phyloP scores from a whole-genome alignment of 2,797 vertebrate genomes.

The Huso huso region DNA sequence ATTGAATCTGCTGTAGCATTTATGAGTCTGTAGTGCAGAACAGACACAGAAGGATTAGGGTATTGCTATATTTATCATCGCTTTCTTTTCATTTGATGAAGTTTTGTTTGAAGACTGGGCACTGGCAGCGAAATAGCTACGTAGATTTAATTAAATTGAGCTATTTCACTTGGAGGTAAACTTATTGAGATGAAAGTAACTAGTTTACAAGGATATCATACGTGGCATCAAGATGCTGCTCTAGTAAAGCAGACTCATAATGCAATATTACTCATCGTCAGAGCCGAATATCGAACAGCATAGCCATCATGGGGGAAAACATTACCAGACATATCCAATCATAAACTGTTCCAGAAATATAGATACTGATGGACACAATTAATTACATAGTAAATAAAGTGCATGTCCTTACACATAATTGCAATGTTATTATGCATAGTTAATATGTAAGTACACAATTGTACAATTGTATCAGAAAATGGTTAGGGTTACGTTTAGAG shows the following conservation, averaged over 20 bases:
- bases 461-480: too few relatives aligned
- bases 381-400: too few relatives aligned
- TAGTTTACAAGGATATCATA: not conserved
- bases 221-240: not conserved
- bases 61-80: not conserved
- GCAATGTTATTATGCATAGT: too few relatives aligned
- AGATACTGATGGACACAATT: not conserved
- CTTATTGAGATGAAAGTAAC: slow-evolving; percentile 6
- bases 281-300: not conserved
- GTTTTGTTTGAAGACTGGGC: slow-evolving; percentile 2
- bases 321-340: not conserved
- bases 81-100: not conserved
- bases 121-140: not conserved
- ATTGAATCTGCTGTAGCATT: not conserved
- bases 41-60: not conserved
- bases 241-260: not conserved
- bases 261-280: not conserved
- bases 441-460: too few relatives aligned
- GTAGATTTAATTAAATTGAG: slow-evolving; percentile 1
- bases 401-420: too few relatives aligned
- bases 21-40: not conserved
- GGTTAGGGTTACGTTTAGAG: too few relatives aligned
- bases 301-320: not conserved
- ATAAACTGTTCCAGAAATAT: not conserved
- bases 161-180: slow-evolving; percentile 2